Conservation (phyloP, 2,113 vertebrate genomes). For the Corynorhinus townsendii region DNA sequence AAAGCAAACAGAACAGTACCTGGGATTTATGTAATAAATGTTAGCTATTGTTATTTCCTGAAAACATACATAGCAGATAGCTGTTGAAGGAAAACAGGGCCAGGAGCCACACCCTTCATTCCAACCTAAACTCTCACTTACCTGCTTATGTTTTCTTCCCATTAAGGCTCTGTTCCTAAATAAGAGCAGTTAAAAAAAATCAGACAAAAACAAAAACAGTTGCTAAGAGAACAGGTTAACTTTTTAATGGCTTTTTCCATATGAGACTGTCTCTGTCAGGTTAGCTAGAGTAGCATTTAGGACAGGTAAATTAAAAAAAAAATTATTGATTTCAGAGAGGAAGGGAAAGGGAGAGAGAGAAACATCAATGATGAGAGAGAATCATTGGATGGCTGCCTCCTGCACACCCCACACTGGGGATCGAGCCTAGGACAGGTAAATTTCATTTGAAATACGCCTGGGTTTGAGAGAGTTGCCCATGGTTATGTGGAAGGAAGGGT, state of each 20-base stretch:
- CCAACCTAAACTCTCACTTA: background rate
- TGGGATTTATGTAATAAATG: background rate
- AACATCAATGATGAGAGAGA: too few relatives aligned
- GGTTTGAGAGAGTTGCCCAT: background rate
- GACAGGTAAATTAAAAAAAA: background rate
- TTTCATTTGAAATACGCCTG: background rate
- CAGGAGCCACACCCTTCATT: background rate
- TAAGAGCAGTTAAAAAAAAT: conserved; percentile 1
- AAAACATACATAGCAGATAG: background rate
- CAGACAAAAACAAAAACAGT: background rate
- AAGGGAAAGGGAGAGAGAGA: too few relatives aligned
- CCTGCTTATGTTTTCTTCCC: background rate
- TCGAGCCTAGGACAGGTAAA: background rate
- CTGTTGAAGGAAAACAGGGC: background rate
- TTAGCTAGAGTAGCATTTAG: background rate
- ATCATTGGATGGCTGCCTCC: too few relatives aligned
- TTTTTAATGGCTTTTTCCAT: background rate
- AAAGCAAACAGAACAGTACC: background rate
- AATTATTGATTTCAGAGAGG: too few relatives aligned
- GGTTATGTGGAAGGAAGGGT: background rate
- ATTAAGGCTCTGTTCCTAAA: background rate
- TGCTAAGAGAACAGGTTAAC: background rate
- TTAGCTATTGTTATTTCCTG: conserved; percentile 15
- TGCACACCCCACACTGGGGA: too few relatives aligned
- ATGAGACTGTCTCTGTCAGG: background rate